Conservation (phyloP, 2,888 invertebrate species). For the Zygaena filipendulae region DNA sequence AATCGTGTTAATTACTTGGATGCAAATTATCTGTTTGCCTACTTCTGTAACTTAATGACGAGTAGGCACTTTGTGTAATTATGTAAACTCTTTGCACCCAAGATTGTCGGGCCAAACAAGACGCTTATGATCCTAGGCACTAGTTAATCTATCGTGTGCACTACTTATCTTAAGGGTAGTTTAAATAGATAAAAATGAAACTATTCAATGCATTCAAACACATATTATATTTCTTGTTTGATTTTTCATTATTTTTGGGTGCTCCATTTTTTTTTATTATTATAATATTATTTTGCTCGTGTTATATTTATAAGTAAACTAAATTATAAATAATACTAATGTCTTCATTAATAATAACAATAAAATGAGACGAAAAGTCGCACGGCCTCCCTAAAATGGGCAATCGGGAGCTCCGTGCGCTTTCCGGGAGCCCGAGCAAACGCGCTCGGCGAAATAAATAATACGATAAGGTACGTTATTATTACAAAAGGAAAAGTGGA, state of each 20-base stretch:
- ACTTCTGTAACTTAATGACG: too few species aligned
- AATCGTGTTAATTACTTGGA: too few species aligned
- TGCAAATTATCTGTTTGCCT: too few species aligned
- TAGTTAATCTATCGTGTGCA: too few species aligned
- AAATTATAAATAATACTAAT: slow-evolving; percentile 64
- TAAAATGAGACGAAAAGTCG: slow-evolving; percentile 42
- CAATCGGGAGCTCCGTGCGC: slow-evolving; percentile 50
- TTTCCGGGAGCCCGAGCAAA: slow-evolving; percentile 57
- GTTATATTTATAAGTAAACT: too few species aligned
- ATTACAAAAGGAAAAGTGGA: slow-evolving; percentile 41
- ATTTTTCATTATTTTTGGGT: slow-evolving; percentile 58
- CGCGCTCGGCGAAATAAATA: slow-evolving; percentile 67
- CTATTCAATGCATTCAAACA: slow-evolving; percentile 49
- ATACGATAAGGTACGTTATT: slow-evolving; percentile 56
- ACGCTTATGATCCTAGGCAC: too few species aligned
- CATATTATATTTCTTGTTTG: slow-evolving; percentile 62
- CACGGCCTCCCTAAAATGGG: slow-evolving; percentile 59
- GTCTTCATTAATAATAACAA: too few species aligned
- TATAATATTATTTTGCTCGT: too few species aligned
- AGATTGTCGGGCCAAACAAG: too few species aligned
- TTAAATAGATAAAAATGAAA: slow-evolving; percentile 35
- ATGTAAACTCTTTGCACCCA: too few species aligned
- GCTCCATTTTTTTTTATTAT: slow-evolving; percentile 57
- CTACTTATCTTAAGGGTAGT: too few species aligned
- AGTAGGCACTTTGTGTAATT: too few species aligned